phyloP scores from a whole-genome alignment of 2,113 vertebrate genomes.

The Tyrannus savana region DNA sequence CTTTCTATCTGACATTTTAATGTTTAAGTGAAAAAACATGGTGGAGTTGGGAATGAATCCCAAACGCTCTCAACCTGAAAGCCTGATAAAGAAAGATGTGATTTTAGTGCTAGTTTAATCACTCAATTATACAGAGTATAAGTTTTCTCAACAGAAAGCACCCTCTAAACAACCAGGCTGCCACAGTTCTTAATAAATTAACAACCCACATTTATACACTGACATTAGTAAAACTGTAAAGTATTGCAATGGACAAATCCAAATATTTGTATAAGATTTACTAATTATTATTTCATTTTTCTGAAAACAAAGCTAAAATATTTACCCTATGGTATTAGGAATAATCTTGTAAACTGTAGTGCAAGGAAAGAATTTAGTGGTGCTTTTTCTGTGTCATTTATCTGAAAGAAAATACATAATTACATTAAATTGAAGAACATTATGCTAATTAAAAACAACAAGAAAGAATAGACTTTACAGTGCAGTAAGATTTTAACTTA shows the following conservation, averaged over 20 bases:
- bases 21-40: neutral
- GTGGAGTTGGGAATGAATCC: neutral
- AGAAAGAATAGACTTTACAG: neutral
- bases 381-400: neutral
- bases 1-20: constrained; percentile 7
- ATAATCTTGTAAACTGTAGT: constrained; percentile 12
- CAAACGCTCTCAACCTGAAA: constrained; percentile 2
- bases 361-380: neutral
- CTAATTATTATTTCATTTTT: neutral
- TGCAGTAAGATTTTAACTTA: neutral
- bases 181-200: neutral
- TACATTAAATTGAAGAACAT: neutral
- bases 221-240: neutral
- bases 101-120: neutral
- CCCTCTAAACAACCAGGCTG: neutral
- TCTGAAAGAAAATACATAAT: constrained; percentile 21
- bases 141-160: neutral
- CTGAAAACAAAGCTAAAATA: constrained; percentile 3
- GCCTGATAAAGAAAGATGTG: neutral
- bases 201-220: neutral
- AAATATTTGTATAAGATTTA: constrained; percentile 24
- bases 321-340: neutral
- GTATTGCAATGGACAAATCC: neutral
- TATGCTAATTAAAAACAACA: constrained; percentile 3
- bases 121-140: neutral